Base-by-base conservation (phyloP, 2,797 vertebrate genomes). In the Dromococcyx pavoninus region DNA sequence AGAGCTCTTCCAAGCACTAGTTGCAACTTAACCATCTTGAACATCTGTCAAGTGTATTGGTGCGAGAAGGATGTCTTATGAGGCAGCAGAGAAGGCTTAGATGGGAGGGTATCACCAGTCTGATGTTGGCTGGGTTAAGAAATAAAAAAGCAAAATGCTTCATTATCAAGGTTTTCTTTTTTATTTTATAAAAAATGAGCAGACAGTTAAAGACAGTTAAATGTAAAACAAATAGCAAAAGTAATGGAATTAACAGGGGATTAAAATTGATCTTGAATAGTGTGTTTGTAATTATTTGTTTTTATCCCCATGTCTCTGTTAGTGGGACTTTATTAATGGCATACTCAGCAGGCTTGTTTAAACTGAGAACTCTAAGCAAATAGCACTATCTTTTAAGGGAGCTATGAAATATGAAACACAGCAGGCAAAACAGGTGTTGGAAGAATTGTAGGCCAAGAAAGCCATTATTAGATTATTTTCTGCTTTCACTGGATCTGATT, bases 31-130 rank as follows among this genome's bases (percentile, higher is more conserved):
- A 48, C 32, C 44, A 2, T 43, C 24, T 39, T 72, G 33, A 17
- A n/a, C 0, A 0, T 71, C 53, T 2, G 0, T 39, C 53, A 48
- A 11, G 28, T 12, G 7, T 66, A 8, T 65, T 73, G 23, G 18
- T 62, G 39, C 46, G 43, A 44, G 50, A 84, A n/a, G 13, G 14
- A 22, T 48, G 30, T 77, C 57, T 82, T 0, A 0, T 66, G n/a
- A 91, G 22, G 28, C 33, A 54, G 43, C 8, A 46, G 43, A 43
- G 50, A 46, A 50, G 54, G 32, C 15, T 24, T 56, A 44, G 30
- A 11, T 27, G 27, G 50, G 41, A 86, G 21, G 4, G 2, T 54
- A 33, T 67, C 2, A 2, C 21, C 39, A 50, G 9, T 27, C 35
- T 60, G 25, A 14, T 28, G 39, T 16, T 4, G 3, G 9, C 32